A percentile compares a stretch with the other conserved stretches of the same genome.
phyloP scores from a whole-genome alignment of 2,888 invertebrate genomes.

The Euplexia lucipara region DNA sequence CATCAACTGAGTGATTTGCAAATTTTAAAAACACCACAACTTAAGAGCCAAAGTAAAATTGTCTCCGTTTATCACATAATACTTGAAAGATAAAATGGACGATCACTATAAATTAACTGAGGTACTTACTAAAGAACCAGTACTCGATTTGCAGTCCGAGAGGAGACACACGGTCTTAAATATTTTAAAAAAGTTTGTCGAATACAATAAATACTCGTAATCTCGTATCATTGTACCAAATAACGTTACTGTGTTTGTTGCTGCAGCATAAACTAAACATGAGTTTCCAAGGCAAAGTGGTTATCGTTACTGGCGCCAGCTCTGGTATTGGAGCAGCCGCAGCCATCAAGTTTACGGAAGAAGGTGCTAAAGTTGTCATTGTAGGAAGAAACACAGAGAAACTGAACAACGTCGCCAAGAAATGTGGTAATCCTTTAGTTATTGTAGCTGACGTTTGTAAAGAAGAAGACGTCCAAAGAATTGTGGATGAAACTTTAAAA shows the following conservation, averaged over 20 bases:
- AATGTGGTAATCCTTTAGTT: slow-evolving; percentile 34
- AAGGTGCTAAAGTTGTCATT: slow-evolving; percentile 62
- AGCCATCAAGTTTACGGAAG: slow-evolving; percentile 54
- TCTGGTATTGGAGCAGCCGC: slow-evolving; percentile 69
- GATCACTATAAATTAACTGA: too few species aligned
- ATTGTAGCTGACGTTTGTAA: slow-evolving; percentile 31
- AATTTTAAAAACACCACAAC: too few species aligned
- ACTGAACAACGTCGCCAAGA: slow-evolving; percentile 41
- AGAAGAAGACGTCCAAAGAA: slow-evolving; percentile 35
- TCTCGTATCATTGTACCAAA: not conserved
- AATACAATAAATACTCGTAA: not conserved
- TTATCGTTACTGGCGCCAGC: slow-evolving; percentile 67
- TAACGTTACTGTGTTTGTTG: not conserved
- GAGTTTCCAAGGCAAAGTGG: slow-evolving; percentile 67
- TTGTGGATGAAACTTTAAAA: slow-evolving; percentile 29
- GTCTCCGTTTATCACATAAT: too few species aligned
- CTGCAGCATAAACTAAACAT: slow-evolving; percentile 38
- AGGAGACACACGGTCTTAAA: too few species aligned
- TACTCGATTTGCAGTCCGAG: too few species aligned
- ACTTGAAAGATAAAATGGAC: too few species aligned
- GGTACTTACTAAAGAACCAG: too few species aligned
- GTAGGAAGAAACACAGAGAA: slow-evolving; percentile 61
- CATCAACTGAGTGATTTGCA: too few species aligned
- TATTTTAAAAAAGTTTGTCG: not conserved
- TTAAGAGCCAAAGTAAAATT: too few species aligned